Base-by-base conservation (phyloP, 2,888 invertebrate genomes). In the Pseudolycoriella hygida region DNA sequence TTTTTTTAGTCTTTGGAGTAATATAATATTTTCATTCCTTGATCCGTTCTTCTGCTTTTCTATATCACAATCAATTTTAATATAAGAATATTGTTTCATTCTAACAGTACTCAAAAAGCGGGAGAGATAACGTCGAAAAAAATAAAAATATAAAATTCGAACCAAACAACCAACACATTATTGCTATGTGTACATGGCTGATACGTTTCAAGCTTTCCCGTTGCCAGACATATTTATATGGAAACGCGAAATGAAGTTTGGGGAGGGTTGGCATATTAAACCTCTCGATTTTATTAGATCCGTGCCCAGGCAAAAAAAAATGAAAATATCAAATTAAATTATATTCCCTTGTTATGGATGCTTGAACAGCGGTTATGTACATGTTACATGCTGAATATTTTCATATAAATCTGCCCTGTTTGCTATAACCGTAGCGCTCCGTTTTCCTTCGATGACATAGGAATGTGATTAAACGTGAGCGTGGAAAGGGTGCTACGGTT, bases 281-380 rank as follows among this genome's bases (percentile, higher is more conserved):
- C 40, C 40, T 40, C 40, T 40, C 40, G 40, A 40, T 40, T 40
- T 40, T 40, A 40, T 40, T 40, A 40, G 40, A 40, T 40, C 40
- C 40, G 40, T 40, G 19, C 40, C 40, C 40, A n/a, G 18, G 40
- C 10, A 40, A 40, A 40, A 40, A 40, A 10, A 39, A 15, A 10
- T 40, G 40, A 40, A 40, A 40, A 40, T 40, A 40, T 19, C 40
- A 40, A 40, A 40, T 40, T 40, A 40, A 40, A 40, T 40, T 40
- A 40, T 40, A 17, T 40, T 40, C 19, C 19, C 18, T 40, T 18
- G n/a, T 40, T 19, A 17, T 18, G 39, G 30, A 30, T 30, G 30
- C 30, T 30, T 30, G 30, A 30, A n/a, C n/a, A n/a, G n/a, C n/a
- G n/a, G n/a, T n/a, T n/a, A n/a, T n/a, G n/a, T n/a, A n/a, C n/a